Evolutionary conservation across 2,797 vertebrate species (phyloP).

Genomic region (Lophius americanus): DNA sequence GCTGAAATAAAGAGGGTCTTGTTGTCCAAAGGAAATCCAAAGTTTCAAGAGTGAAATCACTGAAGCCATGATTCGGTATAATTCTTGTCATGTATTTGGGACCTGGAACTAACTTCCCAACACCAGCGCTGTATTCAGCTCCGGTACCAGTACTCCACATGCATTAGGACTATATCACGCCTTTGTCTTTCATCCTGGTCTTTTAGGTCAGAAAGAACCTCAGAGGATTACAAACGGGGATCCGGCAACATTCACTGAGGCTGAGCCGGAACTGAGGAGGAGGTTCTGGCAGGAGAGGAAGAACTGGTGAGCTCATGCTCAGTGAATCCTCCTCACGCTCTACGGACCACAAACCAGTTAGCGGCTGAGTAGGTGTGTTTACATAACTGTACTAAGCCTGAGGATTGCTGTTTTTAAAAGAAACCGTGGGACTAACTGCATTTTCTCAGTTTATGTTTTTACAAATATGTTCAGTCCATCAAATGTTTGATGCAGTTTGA

Average conservation of each 20-base stretch:
- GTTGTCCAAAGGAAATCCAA: too few species aligned
- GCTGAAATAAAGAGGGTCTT: background rate
- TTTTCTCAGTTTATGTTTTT: background rate
- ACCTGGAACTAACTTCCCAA: background rate
- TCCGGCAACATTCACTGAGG: slow-evolving; percentile 89
- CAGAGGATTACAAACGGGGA: slow-evolving; percentile 95
- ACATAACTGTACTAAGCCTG: background rate
- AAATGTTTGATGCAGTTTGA: background rate
- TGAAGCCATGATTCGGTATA: too few species aligned
- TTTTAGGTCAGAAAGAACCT: slow-evolving; percentile 88
- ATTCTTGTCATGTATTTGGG: too few species aligned
- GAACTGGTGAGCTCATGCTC: slow-evolving; percentile 70
- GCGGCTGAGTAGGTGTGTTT: slow-evolving; percentile 3
- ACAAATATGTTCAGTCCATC: background rate
- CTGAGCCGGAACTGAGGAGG: slow-evolving; percentile 88
- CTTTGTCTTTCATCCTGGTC: slow-evolving; percentile 4
- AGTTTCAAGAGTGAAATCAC: background rate
- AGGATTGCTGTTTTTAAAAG: slow-evolving; percentile 1
- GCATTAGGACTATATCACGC: background rate
- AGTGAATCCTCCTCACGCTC: slow-evolving; percentile 42
- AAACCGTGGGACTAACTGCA: background rate
- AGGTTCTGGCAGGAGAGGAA: slow-evolving; percentile 93
- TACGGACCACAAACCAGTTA: background rate
- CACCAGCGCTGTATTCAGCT: background rate
- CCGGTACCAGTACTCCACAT: background rate